Evolutionary conservation across 2,113 vertebrate species (phyloP), one percentile per base, ranked within the genome.

Genomic region (Silurus meridionalis): DNA sequence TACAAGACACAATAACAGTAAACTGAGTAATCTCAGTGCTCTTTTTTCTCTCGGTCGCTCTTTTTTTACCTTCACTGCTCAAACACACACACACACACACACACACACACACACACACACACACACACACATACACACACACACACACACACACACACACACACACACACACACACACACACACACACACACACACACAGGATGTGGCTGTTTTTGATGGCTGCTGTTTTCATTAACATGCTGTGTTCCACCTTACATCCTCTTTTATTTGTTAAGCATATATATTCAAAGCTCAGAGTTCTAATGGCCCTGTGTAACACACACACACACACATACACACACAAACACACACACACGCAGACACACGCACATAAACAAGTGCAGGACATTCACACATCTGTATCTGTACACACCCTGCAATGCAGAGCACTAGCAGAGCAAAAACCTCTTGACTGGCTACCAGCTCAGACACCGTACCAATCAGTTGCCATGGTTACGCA

Each of bases 401-500:
- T 10, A 37, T 4, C 13, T 3, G 64, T 10, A 77, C 57, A 84
- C 57, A 78, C 71, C 48, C 52, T 25, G n/a, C 63, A 84, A 25
- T 66, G 83, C 83, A 78, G 60, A 85, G 86, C 84, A 85, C 71
- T 83, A 86, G 87, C 55, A 58, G 28, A 80, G 28, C 82, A 48
- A 60, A 85, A 66, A 83, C 58, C 50, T 46, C 71, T 81, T 55
- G 9, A 80, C 80, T 87, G 84, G 71, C 84, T 72, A 79, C 77
- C 82, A 80, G 86, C 57, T 86, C 86, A 82, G 88, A 89, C 84
- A 81, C 78, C 85, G 87, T 92, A 90, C 92, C 90, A 93, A 93
- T 94, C 91, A 90, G 94, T 94, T 92, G 83, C 93, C 72, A 94
- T 93, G 87, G 91, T 91, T 90, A 91, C 86, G 84, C 25, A 7